These are phyloP conservation scores for Myocastor coypus DNA, from an alignment of 2,113 vertebrate genomes.

Conservation along the genomic window DNA sequence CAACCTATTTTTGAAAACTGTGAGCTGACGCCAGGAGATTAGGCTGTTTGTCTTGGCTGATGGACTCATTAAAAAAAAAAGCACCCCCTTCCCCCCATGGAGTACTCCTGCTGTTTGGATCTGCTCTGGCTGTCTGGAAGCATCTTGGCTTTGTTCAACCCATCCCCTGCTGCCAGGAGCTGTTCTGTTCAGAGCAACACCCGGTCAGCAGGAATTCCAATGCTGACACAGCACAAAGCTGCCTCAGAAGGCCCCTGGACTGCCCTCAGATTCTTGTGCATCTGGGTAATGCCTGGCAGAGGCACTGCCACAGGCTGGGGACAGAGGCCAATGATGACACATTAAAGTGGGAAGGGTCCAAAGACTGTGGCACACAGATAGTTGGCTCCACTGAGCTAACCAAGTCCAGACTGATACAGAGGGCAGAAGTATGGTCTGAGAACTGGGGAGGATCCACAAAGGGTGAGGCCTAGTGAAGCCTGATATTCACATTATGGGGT, in stretches of 20 bases:
- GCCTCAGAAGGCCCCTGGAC: conserved; percentile 74
- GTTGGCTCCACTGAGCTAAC: neutral
- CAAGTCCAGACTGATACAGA: neutral
- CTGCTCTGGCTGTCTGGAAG: conserved; percentile 75
- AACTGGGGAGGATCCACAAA: neutral
- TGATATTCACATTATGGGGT: rapidly evolving
- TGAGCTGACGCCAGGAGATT: conserved; percentile 74
- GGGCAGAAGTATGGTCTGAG: neutral
- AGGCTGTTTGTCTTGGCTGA: conserved; percentile 78
- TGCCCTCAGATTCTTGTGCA: conserved; percentile 72
- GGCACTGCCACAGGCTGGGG: neutral
- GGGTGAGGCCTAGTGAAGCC: neutral
- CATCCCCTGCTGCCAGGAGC: conserved; percentile 74
- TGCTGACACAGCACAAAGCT: conserved; percentile 77
- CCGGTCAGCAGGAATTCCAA: conserved; percentile 81
- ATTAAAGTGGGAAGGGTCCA: neutral
- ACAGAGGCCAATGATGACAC: neutral
- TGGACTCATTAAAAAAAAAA: conserved; percentile 61
- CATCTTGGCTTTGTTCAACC: conserved; percentile 76
- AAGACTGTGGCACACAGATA: neutral
- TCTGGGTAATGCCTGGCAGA: conserved; percentile 28
- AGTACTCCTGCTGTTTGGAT: conserved; percentile 25
- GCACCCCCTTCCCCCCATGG: no score
- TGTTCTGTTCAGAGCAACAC: conserved; percentile 75
- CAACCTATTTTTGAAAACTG: conserved; percentile 80